phyloP scores from a whole-genome alignment of 23 tunicate genomes.

The Trididemnum nubilum region DNA sequence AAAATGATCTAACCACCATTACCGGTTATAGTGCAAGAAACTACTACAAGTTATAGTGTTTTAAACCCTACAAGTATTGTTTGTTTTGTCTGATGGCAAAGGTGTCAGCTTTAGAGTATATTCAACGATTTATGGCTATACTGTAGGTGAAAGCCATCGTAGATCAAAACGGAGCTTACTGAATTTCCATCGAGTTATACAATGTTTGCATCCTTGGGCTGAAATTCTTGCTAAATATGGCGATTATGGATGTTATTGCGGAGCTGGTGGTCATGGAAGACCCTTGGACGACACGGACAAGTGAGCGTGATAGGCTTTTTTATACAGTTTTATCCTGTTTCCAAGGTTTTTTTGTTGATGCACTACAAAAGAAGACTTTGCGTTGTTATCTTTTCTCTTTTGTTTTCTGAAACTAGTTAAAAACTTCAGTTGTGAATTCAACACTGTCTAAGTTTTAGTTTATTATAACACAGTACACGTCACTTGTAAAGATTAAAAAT shows the following conservation, averaged over 20 bases:
- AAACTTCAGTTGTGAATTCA: too few relatives aligned
- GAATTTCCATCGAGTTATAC: slow-evolving; percentile 66
- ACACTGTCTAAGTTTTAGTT: too few relatives aligned
- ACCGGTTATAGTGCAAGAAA: too few relatives aligned
- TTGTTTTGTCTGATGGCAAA: too few relatives aligned
- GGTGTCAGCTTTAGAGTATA: not conserved
- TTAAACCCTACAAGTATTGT: too few relatives aligned
- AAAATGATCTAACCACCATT: too few relatives aligned
- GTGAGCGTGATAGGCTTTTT: slow-evolving; percentile 15
- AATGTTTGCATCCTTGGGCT: slow-evolving; percentile 85
- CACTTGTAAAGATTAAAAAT: too few relatives aligned
- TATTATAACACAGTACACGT: too few relatives aligned
- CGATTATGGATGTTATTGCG: slow-evolving; percentile 96
- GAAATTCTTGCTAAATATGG: slow-evolving; percentile 57
- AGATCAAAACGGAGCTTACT: slow-evolving; percentile 76
- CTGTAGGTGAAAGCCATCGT: slow-evolving; percentile 29
- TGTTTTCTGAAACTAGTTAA: too few relatives aligned
- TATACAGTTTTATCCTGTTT: not conserved
- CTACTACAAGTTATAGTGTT: too few relatives aligned
- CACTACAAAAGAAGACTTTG: not conserved
- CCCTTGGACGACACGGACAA: slow-evolving; percentile 95
- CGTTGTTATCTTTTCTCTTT: too few relatives aligned
- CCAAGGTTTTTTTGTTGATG: not conserved
- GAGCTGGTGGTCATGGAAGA: slow-evolving; percentile 60
- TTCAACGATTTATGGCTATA: too few relatives aligned